Conservation (phyloP, 2,888 invertebrate genomes). For the Odontomyia ornata region DNA sequence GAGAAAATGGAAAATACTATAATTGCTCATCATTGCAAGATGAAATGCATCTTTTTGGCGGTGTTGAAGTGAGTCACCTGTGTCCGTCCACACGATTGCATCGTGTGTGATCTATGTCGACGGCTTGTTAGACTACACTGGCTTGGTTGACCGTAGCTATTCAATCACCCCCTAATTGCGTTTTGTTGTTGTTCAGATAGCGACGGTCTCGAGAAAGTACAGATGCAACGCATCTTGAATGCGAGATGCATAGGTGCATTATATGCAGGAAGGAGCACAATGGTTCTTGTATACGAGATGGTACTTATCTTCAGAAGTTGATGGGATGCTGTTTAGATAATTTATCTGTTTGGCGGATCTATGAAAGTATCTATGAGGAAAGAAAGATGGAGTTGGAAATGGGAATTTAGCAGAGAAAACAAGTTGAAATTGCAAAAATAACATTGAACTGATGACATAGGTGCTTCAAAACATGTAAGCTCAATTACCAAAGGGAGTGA, state of each 20-base stretch:
- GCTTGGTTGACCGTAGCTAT: neutral
- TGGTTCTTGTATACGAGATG: too few species aligned
- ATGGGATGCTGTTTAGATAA: too few species aligned
- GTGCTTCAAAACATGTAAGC: neutral
- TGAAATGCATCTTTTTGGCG: constrained; percentile 30
- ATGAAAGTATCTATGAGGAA: too few species aligned
- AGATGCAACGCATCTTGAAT: too few species aligned
- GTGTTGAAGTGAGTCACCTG: constrained; percentile 11
- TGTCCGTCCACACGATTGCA: neutral
- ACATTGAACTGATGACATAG: neutral
- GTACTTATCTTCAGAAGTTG: too few species aligned
- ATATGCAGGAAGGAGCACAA: too few species aligned
- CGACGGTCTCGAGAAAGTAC: too few species aligned
- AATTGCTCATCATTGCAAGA: neutral
- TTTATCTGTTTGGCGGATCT: too few species aligned
- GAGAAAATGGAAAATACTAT: constrained; percentile 25
- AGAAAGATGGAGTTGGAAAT: too few species aligned
- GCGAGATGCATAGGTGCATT: too few species aligned
- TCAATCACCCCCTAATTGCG: constrained; percentile 34
- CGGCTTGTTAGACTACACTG: constrained; percentile 4
- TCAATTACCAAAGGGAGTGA: too few species aligned
- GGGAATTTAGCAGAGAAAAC: neutral
- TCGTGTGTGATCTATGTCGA: constrained; percentile 11
- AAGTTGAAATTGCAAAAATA: neutral
- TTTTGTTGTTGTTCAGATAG: too few species aligned